Base-by-base conservation (phyloP, 2,113 vertebrate species). In the Periophthalmodon schlosseri region DNA sequence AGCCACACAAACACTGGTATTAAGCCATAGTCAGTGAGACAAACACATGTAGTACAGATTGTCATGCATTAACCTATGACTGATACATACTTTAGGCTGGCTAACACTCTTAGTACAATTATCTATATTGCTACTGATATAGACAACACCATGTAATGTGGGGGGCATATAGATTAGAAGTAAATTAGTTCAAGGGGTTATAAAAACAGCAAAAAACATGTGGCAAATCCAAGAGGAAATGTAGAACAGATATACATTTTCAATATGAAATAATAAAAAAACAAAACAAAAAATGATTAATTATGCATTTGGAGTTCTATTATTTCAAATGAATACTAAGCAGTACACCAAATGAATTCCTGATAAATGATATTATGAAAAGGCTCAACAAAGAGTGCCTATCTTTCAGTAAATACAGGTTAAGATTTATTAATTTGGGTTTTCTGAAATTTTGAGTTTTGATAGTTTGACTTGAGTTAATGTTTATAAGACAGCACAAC, bases 51-150 rank as follows among this genome's bases (percentile, higher is more conserved):
- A 86, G 87, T 82, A 85, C 85, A 87, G 90, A 93, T 91, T 89
- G 91, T 92, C 91, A 91, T 93, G 91, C 91, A 89, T 88, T 90
- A 85, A 91, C 85, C 83, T 91, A 86, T 84, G 83, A 88, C 85
- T 71, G 70, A 78, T 75, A 90, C 84, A 85, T 72, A 56, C 64
- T 78, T 74, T 65, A 74, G 72, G 79, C 74, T 79, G 74, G 80
- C 68, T 71, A 87, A 77, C 69, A 86, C 50, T 77, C 56, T 73
- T 69, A 34, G 74, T 24, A 73, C 69, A 69, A 60, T 86, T 61
- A 67, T 33, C 61, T 73, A 65, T 56, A 71, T 77, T 63, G 74
- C 76, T 66, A 70, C 64, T 74, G 50, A 74, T 69, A 75, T 44
- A 73, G 47, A 52, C 57, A 60, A 66, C 66, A 24, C 72, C 60